A percentile compares a stretch with the other conserved stretches of the same genome.
phyloP scores from a whole-genome alignment of 1,140 invertebrate species.

The Neodiprion lecontei region DNA sequence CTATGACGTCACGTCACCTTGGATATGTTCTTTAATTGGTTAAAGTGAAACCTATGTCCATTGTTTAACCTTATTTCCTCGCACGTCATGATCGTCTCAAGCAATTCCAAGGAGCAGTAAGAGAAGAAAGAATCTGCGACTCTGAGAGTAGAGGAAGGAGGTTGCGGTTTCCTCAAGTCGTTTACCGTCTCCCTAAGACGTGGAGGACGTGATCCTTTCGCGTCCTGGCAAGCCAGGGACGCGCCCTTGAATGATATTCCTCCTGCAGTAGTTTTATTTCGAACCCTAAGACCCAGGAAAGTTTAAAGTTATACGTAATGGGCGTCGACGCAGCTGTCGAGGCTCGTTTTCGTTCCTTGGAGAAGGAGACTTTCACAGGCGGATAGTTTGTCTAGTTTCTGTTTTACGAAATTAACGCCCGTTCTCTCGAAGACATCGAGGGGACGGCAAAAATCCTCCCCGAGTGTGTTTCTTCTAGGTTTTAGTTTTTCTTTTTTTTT shows the following conservation, averaged over 20 bases:
- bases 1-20: too few species aligned
- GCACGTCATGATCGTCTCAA: slow-evolving; percentile 17
- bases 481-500: slow-evolving; percentile 25
- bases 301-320: slow-evolving; percentile 24
- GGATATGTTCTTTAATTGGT: too few species aligned
- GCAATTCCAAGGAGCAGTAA: neutral
- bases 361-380: neutral
- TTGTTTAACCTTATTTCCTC: neutral
- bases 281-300: slow-evolving; percentile 29
- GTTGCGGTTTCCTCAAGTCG: slow-evolving; percentile 58
- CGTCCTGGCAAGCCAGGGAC: slow-evolving; percentile 35
- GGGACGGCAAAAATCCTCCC: neutral
- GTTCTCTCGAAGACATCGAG: neutral
- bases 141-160: slow-evolving; percentile 47
- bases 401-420: neutral
- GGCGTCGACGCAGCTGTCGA: slow-evolving; percentile 43
- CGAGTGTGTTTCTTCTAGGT: neutral
- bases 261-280: slow-evolving; percentile 24
- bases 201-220: slow-evolving; percentile 51
- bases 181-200: slow-evolving; percentile 35
- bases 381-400: slow-evolving; percentile 21
- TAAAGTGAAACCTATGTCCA: slow-evolving; percentile 21
- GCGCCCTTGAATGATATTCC: too few species aligned
- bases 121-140: neutral
- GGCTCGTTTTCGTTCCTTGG: slow-evolving; percentile 11